These are phyloP conservation scores for Agrilus planipennis DNA, from an alignment of 1,140 invertebrate species.

Conservation along the genomic window DNA sequence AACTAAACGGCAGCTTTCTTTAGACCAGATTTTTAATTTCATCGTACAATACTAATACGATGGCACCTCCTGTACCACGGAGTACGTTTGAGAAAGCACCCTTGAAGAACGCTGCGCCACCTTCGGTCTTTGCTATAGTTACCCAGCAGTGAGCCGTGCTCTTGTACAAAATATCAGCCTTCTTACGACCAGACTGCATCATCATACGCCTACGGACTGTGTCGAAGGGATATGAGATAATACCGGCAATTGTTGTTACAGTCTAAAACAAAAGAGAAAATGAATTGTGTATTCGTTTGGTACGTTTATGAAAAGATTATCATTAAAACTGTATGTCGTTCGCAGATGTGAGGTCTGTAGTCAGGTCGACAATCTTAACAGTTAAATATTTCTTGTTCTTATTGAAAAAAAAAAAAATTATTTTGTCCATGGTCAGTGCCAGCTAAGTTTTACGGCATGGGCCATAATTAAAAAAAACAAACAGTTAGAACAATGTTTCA, in stretches of 20 bases:
- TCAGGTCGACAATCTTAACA: too few relatives aligned
- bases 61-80: slow-evolving; percentile 65
- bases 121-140: slow-evolving; percentile 55
- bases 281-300: neutral
- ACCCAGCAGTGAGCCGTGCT: slow-evolving; percentile 61
- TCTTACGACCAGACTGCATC: slow-evolving; percentile 67
- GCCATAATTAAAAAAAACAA: too few relatives aligned
- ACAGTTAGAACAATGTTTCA: too few relatives aligned
- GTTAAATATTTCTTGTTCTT: too few relatives aligned
- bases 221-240: slow-evolving; percentile 82
- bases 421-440: too few relatives aligned
- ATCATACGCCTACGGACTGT: slow-evolving; percentile 85
- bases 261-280: slow-evolving; percentile 19
- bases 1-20: slow-evolving; percentile 15
- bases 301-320: neutral
- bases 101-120: slow-evolving; percentile 63
- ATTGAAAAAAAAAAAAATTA: too few relatives aligned
- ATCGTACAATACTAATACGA: slow-evolving; percentile 67
- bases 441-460: too few relatives aligned
- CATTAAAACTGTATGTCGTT: too few relatives aligned
- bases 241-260: slow-evolving; percentile 33
- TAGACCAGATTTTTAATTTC: slow-evolving; percentile 58
- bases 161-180: slow-evolving; percentile 57
- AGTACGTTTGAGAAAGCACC: slow-evolving; percentile 70
- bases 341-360: too few relatives aligned